Conservation (phyloP, 2,888 invertebrate species). For the Clanis bilineata region DNA sequence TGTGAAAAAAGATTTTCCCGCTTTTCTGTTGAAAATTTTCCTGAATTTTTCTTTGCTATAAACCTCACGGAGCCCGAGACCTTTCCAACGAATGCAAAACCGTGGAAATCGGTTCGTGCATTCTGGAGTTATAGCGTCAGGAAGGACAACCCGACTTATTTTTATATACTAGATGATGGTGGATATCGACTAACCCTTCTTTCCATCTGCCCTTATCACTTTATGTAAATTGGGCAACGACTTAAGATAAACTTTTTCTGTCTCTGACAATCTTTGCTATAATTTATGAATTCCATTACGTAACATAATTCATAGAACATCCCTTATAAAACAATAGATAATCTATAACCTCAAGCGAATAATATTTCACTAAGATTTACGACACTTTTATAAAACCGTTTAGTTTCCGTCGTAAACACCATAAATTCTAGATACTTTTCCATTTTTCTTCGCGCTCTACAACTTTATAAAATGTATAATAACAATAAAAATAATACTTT, state of each 20-base stretch:
- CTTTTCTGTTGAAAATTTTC: too few relatives aligned
- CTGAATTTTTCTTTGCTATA: too few relatives aligned
- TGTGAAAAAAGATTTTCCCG: too few relatives aligned
- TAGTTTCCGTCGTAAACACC: not conserved
- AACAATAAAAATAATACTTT: not conserved
- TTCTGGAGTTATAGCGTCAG: too few relatives aligned
- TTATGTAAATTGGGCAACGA: not conserved
- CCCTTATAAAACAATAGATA: not conserved
- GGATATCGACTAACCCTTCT: too few relatives aligned
- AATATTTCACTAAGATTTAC: not conserved
- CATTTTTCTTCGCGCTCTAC: not conserved
- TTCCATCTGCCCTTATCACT: too few relatives aligned
- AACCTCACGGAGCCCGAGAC: too few relatives aligned
- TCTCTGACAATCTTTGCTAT: not conserved
- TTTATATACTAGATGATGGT: too few relatives aligned
- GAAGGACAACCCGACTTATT: too few relatives aligned
- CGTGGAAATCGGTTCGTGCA: too few relatives aligned
- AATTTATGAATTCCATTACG: not conserved
- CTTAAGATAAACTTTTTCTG: not conserved
- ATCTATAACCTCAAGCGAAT: not conserved
- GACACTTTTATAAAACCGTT: not conserved
- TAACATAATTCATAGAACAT: not conserved
- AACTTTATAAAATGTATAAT: not conserved
- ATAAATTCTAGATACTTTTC: not conserved
- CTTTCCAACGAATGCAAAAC: too few relatives aligned